Evolutionary conservation across 2,113 vertebrate genomes (phyloP).

Genomic region (Paratilapia polleni): DNA sequence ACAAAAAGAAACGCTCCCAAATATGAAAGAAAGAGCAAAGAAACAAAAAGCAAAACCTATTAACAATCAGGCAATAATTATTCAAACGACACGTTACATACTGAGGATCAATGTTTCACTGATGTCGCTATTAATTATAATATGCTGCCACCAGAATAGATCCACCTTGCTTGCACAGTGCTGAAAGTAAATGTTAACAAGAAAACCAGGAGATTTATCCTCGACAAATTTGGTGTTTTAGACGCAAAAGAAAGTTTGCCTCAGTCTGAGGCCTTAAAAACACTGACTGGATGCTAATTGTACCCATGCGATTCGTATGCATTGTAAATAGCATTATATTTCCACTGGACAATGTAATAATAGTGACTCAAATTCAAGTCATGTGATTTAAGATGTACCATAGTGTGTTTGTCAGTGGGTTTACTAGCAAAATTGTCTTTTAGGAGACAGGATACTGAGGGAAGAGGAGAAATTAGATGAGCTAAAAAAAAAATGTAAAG

Average conservation of each 20-base stretch:
- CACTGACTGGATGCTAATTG: conserved; percentile 12
- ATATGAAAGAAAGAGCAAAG: background rate
- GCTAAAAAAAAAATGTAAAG: conserved; percentile 17
- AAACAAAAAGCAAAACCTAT: conserved; percentile 28
- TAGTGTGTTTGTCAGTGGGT: conserved; percentile 63
- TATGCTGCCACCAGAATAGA: background rate
- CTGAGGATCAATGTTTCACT: background rate
- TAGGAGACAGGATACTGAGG: conserved; percentile 11
- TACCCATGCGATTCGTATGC: conserved; percentile 49
- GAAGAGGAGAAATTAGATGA: background rate
- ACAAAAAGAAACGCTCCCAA: background rate
- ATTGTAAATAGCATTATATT: conserved; percentile 76
- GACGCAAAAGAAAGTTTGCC: conserved; percentile 34
- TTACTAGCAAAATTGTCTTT: conserved; percentile 56
- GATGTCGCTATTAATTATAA: conserved; percentile 12
- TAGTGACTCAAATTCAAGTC: conserved; percentile 63
- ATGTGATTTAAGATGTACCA: conserved; percentile 68
- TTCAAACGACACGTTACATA: conserved; percentile 1
- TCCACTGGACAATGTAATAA: conserved; percentile 63
- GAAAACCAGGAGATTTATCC: background rate
- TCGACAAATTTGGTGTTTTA: conserved; percentile 8
- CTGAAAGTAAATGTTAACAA: background rate
- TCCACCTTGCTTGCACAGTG: background rate
- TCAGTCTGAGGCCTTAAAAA: conserved; percentile 33
- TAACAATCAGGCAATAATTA: conserved; percentile 8